Evolutionary conservation across 2,113 vertebrate species (phyloP), one percentile per base, ranked within the genome.

Genomic region (Echinops telfairi): DNA sequence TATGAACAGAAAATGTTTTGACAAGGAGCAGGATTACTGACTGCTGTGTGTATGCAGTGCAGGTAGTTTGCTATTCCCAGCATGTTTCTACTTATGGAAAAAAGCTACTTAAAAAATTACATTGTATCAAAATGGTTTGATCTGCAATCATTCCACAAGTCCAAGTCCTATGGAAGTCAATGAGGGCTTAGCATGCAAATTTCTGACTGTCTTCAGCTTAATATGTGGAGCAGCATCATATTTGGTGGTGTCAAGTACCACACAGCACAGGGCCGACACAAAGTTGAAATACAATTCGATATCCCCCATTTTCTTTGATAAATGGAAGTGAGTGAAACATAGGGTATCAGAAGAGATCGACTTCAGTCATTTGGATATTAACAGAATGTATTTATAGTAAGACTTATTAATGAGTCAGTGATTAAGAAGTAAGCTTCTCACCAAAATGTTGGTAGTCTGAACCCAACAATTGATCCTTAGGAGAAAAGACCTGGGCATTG

Each of bases 41-140:
- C 92, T 90, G 58, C 73, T 94, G 68, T 75, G 60, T 84, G 5
- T 8, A 6, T 90, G 33, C 40, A 5, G 31, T 83, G 73, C 81
- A 97, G 95, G 84, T 92, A 96, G 94, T 95, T 92, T 92, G 25
- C 83, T 90, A 90, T 97, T 97, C 94, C 4, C 91, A 94, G 90
- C 89, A 93, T 96, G 95, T 89, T 96, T 93, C 93, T 96, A 70
- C 80, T 96, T 97, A 82, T 53, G 91, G 81, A 87, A 79, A 93
- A 94, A 95, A 68, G 73, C 95, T 96, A 95, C 91, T 81, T 94
- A 60, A 95, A 84, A 97, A 97, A 95, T 94, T 76, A 2, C 81
- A 71, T 96, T 96, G 57, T 73, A 90, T 95, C 92, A 96, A 31
- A 92, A 96, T 93, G 77, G 53, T 93, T 89, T 88, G 83, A 80